Base-by-base conservation (phyloP, 2,113 vertebrate species). In the Sorex fumeus region DNA sequence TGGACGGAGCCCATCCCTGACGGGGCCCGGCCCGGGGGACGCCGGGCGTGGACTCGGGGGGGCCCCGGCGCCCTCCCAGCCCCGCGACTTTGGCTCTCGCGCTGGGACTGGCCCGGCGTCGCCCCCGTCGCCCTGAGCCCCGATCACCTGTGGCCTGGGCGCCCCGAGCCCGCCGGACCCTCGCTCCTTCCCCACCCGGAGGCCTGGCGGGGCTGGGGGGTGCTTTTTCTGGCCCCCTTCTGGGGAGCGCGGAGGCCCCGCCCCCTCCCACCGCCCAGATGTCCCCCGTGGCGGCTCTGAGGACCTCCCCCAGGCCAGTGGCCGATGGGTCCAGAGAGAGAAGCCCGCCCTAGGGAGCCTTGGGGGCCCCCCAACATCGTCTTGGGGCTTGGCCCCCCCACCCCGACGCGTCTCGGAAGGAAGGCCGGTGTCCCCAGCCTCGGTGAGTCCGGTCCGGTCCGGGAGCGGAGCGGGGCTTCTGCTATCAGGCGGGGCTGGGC, bases 301-400 rank as follows among this genome's bases (percentile, higher is more conserved):
- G 88, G 91, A 93, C 90, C 94, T 87, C 84, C 76, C 86, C 40
- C 90, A 91, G 93, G 92, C 88, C 92, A n/a, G 64, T 72, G 91
- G 86, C 90, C 3, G 77, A 94, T 86, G 93, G 92, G 83, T 94
- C 93, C 86, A 94, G 90, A 95, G 93, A 95, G 43, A 92, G 94
- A 89, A 96, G 95, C 92, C 96, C 96, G 8, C 94, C 96, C 62
- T 97, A 96, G 93, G 93, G 88, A 92, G 90, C 62, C 92, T 93
- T 75, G 95, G 94, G 92, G 94, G 66, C 47, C 89, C 93, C 93
- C 95, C 88, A 90, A 90, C 86, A 66, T 96, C 85, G 25, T 53
- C 79, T 91, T 95, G 92, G 93, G 96, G 94, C 93, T 95, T 69
- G 92, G 87, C 94, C 94, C 96, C 82, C 21, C 21, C 57, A 19